Evolutionary conservation across 2,888 invertebrate species (phyloP).

Genomic region (Megastigmus dorsalis): DNA sequence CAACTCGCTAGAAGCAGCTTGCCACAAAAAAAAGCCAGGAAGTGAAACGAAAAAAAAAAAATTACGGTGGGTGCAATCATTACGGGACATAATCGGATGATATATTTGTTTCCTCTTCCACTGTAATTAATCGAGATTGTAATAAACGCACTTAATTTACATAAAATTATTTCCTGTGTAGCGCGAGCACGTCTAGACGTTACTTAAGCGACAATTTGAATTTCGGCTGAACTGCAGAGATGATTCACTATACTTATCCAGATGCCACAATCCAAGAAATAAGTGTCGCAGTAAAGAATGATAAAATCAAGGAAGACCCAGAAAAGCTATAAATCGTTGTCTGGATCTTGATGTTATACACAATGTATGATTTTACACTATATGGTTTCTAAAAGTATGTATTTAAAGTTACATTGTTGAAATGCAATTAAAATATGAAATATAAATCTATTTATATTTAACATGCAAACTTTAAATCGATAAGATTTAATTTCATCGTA

Average conservation of each 20-base stretch:
- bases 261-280: background rate
- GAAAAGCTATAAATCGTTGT: too few species aligned
- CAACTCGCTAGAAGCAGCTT: slow-evolving; percentile 22
- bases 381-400: too few species aligned
- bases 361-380: too few species aligned
- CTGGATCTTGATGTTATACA: too few species aligned
- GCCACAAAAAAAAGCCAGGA: slow-evolving; percentile 30
- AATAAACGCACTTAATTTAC: slow-evolving; percentile 40
- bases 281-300: too few species aligned
- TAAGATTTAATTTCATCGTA: too few species aligned
- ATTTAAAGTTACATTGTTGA: too few species aligned
- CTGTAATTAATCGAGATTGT: slow-evolving; percentile 20
- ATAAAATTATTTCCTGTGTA: slow-evolving; percentile 54
- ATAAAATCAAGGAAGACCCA: too few species aligned
- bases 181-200: slow-evolving; percentile 49
- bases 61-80: background rate
- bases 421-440: too few species aligned
- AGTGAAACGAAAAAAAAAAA: background rate
- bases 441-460: too few species aligned
- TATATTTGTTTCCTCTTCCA: slow-evolving; percentile 16
- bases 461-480: too few species aligned
- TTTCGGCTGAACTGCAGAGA: slow-evolving; percentile 10
- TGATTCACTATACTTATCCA: slow-evolving; percentile 4
- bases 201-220: slow-evolving; percentile 48
- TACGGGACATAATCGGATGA: slow-evolving; percentile 10